A percentile compares a stretch with the other conserved stretches of the same genome.
phyloP scores from a whole-genome alignment of 2,113 vertebrate genomes.

The Eulemur macaco region DNA sequence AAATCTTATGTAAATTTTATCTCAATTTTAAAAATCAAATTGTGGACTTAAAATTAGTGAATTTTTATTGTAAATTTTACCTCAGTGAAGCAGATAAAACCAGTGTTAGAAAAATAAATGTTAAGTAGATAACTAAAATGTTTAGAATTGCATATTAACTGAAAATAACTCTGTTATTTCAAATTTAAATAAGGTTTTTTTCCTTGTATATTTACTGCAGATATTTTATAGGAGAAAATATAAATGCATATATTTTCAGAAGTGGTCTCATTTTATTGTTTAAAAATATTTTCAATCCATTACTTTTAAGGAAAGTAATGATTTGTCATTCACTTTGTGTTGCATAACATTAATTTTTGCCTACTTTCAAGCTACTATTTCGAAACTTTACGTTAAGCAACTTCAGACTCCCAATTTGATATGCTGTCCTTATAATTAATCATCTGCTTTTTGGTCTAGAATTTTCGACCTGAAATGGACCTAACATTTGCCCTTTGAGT shows the following conservation, averaged over 20 bases:
- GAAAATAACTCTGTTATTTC: background rate
- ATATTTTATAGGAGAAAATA: background rate
- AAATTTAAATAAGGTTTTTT: background rate
- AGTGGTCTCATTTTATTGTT: background rate
- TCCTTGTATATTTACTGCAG: background rate
- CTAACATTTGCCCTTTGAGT: background rate
- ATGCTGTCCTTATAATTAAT: background rate
- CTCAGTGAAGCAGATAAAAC: background rate
- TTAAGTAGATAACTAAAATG: background rate
- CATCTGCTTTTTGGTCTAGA: background rate
- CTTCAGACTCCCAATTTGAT: background rate
- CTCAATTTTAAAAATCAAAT: background rate
- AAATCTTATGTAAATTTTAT: background rate
- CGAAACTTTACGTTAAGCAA: background rate
- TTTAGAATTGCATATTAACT: background rate
- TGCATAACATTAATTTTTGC: background rate
- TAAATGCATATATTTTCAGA: background rate
- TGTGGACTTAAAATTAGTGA: background rate
- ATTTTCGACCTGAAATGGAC: background rate
- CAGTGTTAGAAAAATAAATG: background rate
- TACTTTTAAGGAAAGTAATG: background rate
- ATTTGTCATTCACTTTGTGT: background rate
- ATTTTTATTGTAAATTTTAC: background rate
- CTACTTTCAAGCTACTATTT: background rate
- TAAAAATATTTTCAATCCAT: background rate